Evolutionary conservation across 53 echinoderm and acorn worm species (phyloP), one percentile per base, ranked within the genome.

Genomic region (Hippasteria phrygiana): DNA sequence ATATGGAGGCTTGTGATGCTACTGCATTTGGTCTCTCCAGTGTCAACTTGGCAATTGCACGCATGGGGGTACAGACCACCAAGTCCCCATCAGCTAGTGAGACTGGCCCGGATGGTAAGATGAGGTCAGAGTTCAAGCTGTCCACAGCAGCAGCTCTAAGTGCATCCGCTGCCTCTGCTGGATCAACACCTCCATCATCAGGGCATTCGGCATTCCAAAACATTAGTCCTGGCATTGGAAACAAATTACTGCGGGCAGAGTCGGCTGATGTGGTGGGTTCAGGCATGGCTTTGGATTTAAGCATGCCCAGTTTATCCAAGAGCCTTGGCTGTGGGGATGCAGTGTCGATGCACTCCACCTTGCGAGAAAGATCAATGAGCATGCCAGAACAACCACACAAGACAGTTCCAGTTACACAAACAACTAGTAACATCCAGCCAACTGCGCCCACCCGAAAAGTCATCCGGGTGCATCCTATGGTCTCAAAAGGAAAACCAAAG

Each of bases 401-500:
- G 26, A 55, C 78, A 54, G 80, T 65, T 17, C 87, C 90, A 40
- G 77, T 77, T 29, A 84, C 59, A n/a, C 78, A 78, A 12, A 36
- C 54, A 7, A 46, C 87, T 16, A 34, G 81, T 26, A 81, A 56
- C 34, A 55, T 74, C 5, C 73, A 41, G 3, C 33, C 81, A n/a
- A 33, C 47, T 37, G 45, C 71, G 16, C 80, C 73, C 20, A 73
- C 81, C 4, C 47, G 80, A 8, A 81, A 80, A 34, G 72, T 81
- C 43, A 90, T 73, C 8, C 81, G 90, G 33, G 74, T 73, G 36
- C 88, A 80, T 55, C 88, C 80, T 11, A 56, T 75, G 75, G 50
- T 91, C 20, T 91, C 97, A 13, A 97, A 97, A 78, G 97, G 97
- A 46, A 97, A 97, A 51, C 97, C 97, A 12, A 95, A 93, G 82